Conservation (phyloP, 2,797 vertebrate species). For the Darevskia nairensis region DNA sequence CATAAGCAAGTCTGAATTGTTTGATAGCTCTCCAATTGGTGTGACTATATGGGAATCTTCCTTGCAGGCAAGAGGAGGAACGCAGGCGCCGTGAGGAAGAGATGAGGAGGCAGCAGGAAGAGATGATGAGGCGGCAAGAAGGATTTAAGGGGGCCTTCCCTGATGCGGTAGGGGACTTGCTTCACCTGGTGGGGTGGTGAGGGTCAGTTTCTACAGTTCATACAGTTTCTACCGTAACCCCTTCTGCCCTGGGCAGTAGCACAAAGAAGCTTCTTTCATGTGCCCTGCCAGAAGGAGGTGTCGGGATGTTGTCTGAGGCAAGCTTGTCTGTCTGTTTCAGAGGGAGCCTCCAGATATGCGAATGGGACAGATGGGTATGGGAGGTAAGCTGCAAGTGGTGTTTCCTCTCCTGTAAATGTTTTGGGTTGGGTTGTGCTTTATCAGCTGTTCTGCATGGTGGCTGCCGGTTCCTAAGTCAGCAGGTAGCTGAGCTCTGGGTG, state of each 20-base stretch:
- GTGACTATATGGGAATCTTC: neutral
- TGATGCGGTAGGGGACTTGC: constrained; percentile 73
- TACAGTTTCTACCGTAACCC: too few species aligned
- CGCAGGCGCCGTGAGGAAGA: constrained; percentile 92
- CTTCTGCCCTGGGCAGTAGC: neutral
- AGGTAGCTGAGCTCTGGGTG: neutral
- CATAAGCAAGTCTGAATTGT: neutral
- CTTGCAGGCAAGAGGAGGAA: constrained; percentile 90
- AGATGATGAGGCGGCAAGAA: constrained; percentile 93
- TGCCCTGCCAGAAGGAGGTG: too few species aligned
- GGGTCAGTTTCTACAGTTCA: too few species aligned
- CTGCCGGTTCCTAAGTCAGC: neutral
- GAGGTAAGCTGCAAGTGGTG: constrained; percentile 76
- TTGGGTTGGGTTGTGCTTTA: neutral
- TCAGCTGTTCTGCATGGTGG: too few species aligned
- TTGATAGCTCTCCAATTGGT: neutral
- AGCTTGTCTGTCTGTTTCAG: constrained; percentile 69
- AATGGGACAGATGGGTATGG: constrained; percentile 92
- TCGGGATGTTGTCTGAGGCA: neutral
- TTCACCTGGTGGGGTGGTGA: too few species aligned
- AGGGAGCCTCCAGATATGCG: constrained; percentile 92
- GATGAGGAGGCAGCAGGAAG: constrained; percentile 91
- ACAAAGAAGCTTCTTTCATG: too few species aligned
- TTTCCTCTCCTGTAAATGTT: neutral
- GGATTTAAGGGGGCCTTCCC: constrained; percentile 90